A percentile compares a stretch with the other conserved stretches of the same genome.
Evolutionary conservation across 1,140 invertebrate species (phyloP).

Genomic region (Heliothis virescens): DNA sequence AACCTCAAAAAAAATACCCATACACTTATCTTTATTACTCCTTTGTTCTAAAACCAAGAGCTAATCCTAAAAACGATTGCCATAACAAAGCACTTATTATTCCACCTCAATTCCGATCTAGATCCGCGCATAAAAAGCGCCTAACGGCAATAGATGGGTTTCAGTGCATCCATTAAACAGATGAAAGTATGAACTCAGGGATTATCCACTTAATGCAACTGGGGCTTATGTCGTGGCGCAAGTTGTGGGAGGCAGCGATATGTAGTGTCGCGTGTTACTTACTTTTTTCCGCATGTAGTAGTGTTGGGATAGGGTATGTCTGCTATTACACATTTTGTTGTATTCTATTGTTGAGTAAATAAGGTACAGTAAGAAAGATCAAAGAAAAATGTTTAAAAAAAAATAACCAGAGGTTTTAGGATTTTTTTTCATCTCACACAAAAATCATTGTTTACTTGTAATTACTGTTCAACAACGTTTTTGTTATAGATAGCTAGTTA

Average conservation of each 20-base stretch:
- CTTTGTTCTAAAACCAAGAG: background rate
- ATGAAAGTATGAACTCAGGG: slow-evolving; percentile 79
- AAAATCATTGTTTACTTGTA: too few relatives aligned
- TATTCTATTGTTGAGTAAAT: too few relatives aligned
- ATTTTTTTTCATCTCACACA: too few relatives aligned
- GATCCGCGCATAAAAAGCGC: slow-evolving; percentile 73
- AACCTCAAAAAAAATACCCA: background rate
- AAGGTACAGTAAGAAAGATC: too few relatives aligned
- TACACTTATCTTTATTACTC: slow-evolving; percentile 2
- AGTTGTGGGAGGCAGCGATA: slow-evolving; percentile 50
- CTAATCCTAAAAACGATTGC: slow-evolving; percentile 34
- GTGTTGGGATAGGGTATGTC: background rate
- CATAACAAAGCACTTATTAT: slow-evolving; percentile 25
- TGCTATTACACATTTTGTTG: too few relatives aligned
- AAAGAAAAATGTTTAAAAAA: too few relatives aligned
- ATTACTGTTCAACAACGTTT: too few relatives aligned
- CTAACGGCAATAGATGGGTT: slow-evolving; percentile 76
- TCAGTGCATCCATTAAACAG: slow-evolving; percentile 79
- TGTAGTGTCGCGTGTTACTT: background rate
- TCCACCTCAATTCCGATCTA: slow-evolving; percentile 21
- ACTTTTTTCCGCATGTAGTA: background rate
- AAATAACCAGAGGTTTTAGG: too few relatives aligned
- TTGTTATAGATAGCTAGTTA: too few relatives aligned
- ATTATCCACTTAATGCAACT: slow-evolving; percentile 80
- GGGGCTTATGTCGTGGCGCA: slow-evolving; percentile 53